Evolutionary conservation across 2,888 invertebrate species (phyloP), one percentile per base, ranked within the genome.

Genomic region (Campoplex capitator): DNA sequence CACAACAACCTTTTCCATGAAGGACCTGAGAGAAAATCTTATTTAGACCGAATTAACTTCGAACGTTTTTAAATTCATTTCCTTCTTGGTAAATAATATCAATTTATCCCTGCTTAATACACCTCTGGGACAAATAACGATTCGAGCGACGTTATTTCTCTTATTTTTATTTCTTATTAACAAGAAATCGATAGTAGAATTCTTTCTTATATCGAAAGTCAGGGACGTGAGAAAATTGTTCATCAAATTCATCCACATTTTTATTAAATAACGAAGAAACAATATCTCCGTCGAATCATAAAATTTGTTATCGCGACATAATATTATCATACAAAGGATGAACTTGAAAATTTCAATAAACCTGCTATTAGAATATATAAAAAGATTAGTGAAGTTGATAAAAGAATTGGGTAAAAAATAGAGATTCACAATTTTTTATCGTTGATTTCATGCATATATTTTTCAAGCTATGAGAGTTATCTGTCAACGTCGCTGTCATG

Each of bases 401-500:
- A 51, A n/a, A 51, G n/a, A 51, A 28, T 32, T 32, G 6, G 62
- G 32, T 32, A 32, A 16, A 32, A 0, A 62, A 6, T 28, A 6
- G 32, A 62, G 16, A 9, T 62, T 32, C 16, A 2, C 6, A 16
- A 62, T 32, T 62, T 23, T 62, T 62, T 16, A 23, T 28, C 58
- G 58, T 32, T 62, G 13, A 62, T 28, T 62, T 2, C 16, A 16
- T 9, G 16, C 4, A 16, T 62, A 13, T 62, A 16, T 62, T 62
- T 62, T n/a, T 32, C 6, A 16, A 68, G 42, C 67, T 9, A 23
- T 38, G n/a, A 42, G 38, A n/a, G 18, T n/a, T n/a, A 38, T 68
- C 67, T 42, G 42, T 68, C 67, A 42, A 68, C n/a, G 67, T 68
- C n/a, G n/a, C 42, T n/a, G 42, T n/a, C 32, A 38, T n/a, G 32